Evolutionary conservation across 2,888 invertebrate genomes (phyloP), one percentile per base, ranked within the genome.

Genomic region (Cordilura impudica): DNA sequence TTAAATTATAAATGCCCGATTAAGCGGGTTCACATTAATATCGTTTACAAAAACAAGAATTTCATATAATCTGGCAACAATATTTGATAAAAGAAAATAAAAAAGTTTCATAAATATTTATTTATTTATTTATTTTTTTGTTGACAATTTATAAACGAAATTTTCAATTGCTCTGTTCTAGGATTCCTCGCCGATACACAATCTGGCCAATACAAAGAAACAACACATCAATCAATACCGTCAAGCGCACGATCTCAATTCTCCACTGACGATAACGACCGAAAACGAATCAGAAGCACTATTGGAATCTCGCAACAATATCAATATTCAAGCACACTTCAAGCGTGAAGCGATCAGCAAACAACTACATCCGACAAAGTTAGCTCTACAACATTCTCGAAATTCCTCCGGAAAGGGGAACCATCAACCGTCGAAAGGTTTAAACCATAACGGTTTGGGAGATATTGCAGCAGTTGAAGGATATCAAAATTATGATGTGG

Each of bases 181-280:
- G 89, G 89, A 89, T 81, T 89, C 90, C 82, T 89, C 89, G 80
- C 89, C 90, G 84, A 86, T 88, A 67, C 89, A 89, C 89, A 90
- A 89, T 85, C 89, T 90, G 89, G 89, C 90, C 85, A 88, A 88
- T 82, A 85, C 87, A 85, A 88, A 87, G 88, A 88, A 88, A 79
- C 87, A 84, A 70, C 84, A 84, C 84, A 82, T 84, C 82, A 83
- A 84, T 82, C 87, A 86, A 82, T 86, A 83, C 53, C 83, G 83
- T 74, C 83, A 84, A 39, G 82, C 78, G 69, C 81, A 78, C 53
- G 77, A 81, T 61, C 78, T 81, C 35, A 81, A 82, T 43, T 83
- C 79, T 10, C 63, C 71, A 12, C 26, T 56, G 16, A 56, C 63
- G 66, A 77, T 84, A 67, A 80, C 77, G 45, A 83, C 83, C 35